Conservation (phyloP, 2,113 vertebrate genomes). For the Aphelocoma coerulescens region DNA sequence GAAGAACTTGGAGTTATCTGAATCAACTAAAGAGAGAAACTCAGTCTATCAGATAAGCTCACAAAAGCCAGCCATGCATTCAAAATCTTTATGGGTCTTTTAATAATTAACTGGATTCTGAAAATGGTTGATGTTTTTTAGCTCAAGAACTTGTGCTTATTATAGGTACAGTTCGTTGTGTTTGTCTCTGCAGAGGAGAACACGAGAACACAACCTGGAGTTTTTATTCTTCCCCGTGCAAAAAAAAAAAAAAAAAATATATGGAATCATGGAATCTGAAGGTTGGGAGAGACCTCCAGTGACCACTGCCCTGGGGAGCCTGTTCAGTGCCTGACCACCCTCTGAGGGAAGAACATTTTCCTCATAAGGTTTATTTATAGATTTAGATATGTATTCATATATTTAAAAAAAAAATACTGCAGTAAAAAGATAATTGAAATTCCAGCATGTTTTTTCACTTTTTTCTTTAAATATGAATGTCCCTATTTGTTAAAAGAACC, state of each 20-base stretch:
- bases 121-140: constrained; percentile 34
- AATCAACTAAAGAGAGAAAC: background rate
- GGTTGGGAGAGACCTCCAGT: background rate
- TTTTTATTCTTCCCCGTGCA: background rate
- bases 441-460: background rate
- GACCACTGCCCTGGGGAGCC: background rate
- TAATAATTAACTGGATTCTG: constrained; percentile 57
- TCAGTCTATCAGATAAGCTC: background rate
- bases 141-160: constrained; percentile 9
- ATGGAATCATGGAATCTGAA: background rate
- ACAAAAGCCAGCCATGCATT: background rate
- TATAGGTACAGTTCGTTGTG: background rate
- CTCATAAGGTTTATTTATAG: background rate
- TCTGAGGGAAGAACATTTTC: background rate
- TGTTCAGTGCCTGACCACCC: background rate
- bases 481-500: background rate
- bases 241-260: background rate
- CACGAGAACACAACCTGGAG: background rate
- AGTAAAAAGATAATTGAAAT: background rate
- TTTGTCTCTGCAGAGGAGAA: background rate
- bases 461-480: background rate
- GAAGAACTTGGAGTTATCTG: background rate
- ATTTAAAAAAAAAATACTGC: background rate
- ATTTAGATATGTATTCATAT: background rate
- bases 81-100: constrained; percentile 38